phyloP scores from a whole-genome alignment of 2,797 vertebrate species.

The Ibycter americanus region DNA sequence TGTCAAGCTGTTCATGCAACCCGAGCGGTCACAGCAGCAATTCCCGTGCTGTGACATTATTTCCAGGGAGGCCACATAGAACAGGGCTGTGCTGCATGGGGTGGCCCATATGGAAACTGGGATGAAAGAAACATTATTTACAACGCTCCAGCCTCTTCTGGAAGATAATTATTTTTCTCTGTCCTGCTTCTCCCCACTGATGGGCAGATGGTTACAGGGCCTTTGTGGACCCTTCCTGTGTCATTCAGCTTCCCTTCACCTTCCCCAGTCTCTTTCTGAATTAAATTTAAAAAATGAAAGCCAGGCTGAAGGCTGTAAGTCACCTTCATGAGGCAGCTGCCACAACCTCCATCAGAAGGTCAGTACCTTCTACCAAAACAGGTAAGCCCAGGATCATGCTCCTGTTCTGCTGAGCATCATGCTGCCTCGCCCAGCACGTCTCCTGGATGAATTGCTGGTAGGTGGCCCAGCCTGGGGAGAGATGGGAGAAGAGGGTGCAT shows the following conservation, averaged over 20 bases:
- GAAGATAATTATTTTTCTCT: not conserved
- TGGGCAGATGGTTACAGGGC: not conserved
- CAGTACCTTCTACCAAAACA: not conserved
- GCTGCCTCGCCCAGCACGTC: not conserved
- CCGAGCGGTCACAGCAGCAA: not conserved
- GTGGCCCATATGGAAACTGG: not conserved
- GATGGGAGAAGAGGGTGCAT: not conserved
- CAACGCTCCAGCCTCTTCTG: not conserved
- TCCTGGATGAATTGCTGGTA: conserved; percentile 16
- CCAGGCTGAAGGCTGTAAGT: not conserved
- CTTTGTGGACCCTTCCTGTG: not conserved
- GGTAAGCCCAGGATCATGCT: not conserved
- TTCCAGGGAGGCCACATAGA: not conserved
- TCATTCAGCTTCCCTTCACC: not conserved
- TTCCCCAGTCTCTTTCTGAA: not conserved
- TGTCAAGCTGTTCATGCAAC: not conserved
- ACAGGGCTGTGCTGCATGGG: not conserved
- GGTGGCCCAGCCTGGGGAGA: not conserved
- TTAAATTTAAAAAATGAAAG: not conserved
- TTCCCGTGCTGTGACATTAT: not conserved
- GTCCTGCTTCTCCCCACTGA: not conserved
- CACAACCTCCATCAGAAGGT: not conserved
- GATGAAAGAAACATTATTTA: not conserved
- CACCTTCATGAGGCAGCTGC: not conserved
- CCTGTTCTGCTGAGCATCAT: not conserved